Base-by-base conservation (phyloP, 2,113 vertebrate genomes). In the Mormyrus iriodes region DNA sequence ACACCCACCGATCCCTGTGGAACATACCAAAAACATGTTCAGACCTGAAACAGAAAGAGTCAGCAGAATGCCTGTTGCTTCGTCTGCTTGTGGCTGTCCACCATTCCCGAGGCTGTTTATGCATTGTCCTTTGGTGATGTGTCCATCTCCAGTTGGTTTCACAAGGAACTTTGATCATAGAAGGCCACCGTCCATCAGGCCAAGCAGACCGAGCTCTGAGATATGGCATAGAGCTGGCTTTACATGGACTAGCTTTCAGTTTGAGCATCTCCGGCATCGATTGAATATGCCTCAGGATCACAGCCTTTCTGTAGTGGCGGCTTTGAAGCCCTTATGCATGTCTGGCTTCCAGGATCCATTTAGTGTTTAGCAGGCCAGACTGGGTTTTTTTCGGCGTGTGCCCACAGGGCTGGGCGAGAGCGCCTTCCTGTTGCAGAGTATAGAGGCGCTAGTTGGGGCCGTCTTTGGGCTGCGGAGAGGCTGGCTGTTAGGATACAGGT, bases 401-500 rank as follows among this genome's bases (percentile, higher is more conserved):
- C 48, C 58, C 46, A 48, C 46, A 51, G 15, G 21, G 55, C 55
- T 58, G 87, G 10, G 35, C 31, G 8, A 44, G 73, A 55, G 35
- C 9, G 8, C 88, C 44, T 53, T 39, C 27, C 83, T 12, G 52
- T 58, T 90, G 79, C 58, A 90, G 90, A 79, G 88, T 92, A 73
- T 90, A 90, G 91, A 88, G 86, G 88, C 91, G 88, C 87, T 65
- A 94, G 94, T 93, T 93, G 93, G 87, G 84, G 24, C 44, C 86
- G 48, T 87, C 61, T 51, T 82, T n/a, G 53, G 52, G 65, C 93
- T 94, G 94, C 94, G 93, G 95, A 92, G 93, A 88, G 31, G 39
- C 39, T 88, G 91, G 96, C 96, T 96, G 96, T 95, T 96, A 96
- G 95, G 96, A 96, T 95, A 96, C 95, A 96, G 95, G 95, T 96